These are phyloP conservation scores for Danio rerio DNA, from an alignment of 2,113 vertebrate species.

Conservation along the genomic window DNA sequence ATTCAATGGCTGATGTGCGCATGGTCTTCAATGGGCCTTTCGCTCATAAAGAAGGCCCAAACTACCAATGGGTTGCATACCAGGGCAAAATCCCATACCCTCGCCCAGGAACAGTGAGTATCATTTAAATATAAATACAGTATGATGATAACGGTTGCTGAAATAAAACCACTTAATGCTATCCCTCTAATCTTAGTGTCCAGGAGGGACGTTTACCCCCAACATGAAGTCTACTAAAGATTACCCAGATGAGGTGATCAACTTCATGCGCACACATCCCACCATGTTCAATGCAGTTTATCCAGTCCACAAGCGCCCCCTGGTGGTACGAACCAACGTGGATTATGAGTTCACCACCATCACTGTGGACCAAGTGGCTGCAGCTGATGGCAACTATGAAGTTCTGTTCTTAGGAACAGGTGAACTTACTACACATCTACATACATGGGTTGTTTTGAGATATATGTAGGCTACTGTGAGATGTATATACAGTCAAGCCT, in stretches of 20 bases:
- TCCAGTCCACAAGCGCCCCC: conserved; percentile 93
- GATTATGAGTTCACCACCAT: conserved; percentile 97
- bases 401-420: conserved; percentile 99
- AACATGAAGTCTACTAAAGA: conserved; percentile 99
- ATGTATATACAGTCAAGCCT: too few species aligned
- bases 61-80: conserved; percentile 99
- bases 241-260: conserved; percentile 98
- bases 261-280: conserved; percentile 97
- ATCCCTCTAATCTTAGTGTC: conserved; percentile 80
- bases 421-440: conserved; percentile 61
- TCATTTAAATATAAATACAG: neutral
- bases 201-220: conserved; percentile 95
- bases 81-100: conserved; percentile 97
- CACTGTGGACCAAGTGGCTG: conserved; percentile 95
- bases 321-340: conserved; percentile 92
- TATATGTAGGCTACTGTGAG: neutral
- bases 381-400: conserved; percentile 96
- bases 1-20: conserved; percentile 97
- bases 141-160: neutral
- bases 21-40: conserved; percentile 99
- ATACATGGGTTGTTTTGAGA: neutral
- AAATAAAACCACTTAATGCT: neutral
- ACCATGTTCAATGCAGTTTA: conserved; percentile 96
- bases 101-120: conserved; percentile 92
- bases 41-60: conserved; percentile 97